Evolutionary conservation across 2,888 invertebrate species (phyloP).

Genomic region (Acleris laterana): DNA sequence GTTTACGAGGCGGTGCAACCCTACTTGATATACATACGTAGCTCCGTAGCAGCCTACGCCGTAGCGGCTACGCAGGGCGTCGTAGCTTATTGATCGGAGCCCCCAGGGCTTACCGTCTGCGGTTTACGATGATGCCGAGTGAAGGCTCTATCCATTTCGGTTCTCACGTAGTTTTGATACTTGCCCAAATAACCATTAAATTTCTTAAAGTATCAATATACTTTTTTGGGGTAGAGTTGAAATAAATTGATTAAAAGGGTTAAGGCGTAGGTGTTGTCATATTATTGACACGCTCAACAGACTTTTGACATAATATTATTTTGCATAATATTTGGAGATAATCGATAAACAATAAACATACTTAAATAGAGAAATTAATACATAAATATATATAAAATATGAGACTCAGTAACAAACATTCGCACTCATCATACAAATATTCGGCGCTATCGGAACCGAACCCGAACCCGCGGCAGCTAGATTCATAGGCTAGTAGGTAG

Average conservation of each 20-base stretch:
- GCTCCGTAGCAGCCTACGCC: constrained; percentile 16
- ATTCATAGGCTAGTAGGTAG: too few relatives aligned
- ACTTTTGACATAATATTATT: too few relatives aligned
- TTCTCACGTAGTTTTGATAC: not conserved
- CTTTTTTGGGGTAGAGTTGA: not conserved
- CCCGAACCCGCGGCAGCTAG: too few relatives aligned
- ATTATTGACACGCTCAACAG: too few relatives aligned
- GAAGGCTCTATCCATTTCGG: constrained; percentile 1
- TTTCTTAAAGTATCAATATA: not conserved
- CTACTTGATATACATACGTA: constrained; percentile 8
- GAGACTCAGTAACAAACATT: too few relatives aligned
- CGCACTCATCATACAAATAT: too few relatives aligned
- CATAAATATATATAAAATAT: too few relatives aligned
- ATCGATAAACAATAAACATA: too few relatives aligned
- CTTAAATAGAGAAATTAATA: too few relatives aligned
- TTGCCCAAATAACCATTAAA: not conserved
- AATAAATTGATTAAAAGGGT: not conserved
- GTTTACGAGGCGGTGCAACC: not conserved
- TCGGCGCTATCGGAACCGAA: too few relatives aligned
- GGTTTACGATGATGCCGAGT: constrained; percentile 8
- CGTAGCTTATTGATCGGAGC: constrained; percentile 18
- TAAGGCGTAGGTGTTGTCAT: too few relatives aligned
- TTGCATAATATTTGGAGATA: too few relatives aligned
- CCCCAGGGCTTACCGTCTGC: constrained; percentile 15
- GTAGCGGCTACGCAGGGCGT: constrained; percentile 26